Base-by-base conservation (phyloP, 1,140 invertebrate genomes). In the Drosophila ogumai region DNA sequence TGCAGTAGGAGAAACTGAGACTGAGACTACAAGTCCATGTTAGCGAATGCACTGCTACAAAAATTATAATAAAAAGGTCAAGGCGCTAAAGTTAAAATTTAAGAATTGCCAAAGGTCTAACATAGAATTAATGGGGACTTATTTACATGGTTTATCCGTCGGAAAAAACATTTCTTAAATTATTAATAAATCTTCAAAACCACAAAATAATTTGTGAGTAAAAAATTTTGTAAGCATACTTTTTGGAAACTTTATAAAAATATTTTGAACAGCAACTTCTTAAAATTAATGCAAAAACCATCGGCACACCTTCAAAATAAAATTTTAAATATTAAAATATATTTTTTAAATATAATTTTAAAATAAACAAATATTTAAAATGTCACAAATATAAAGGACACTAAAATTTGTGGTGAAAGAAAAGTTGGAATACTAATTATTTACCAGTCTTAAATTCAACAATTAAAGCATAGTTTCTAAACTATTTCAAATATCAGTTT, bases 21-120 rank as follows among this genome's bases (percentile, higher is more conserved):
- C 32, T 52, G 55, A 36, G 43, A 50, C 50, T 50, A 46, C 46
- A 66, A 61, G 68, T 79, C 57, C 76, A 80, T 75, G 77, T 81
- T 80, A 80, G 78, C 61, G 63, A 44, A 15, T 56, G 25, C 19
- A 54, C 50, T 36, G 50, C 0, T 7, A 36, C 17, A 54, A 36
- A 36, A 6, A 6, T 25, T 19, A 31, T 4, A 31, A 34, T 7
- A 52, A 19, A 13, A 8, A 7, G 1, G 28, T 10, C 4, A 12
- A 12, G 9, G 6, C 17, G 2, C 0, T 25, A 15, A 6, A 8
- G 0, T 6, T n/a, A 9, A 9, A 1, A 46, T 22, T 22, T 15
- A 25, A 47, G 25, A 47, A 47, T 25, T 15, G 13, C 6, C 44
- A 46, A 41, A 28, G 25, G 6, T 28, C 25, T 28, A 6, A 28